Conservation (phyloP, 1,140 invertebrate genomes). For the Physella acuta region DNA sequence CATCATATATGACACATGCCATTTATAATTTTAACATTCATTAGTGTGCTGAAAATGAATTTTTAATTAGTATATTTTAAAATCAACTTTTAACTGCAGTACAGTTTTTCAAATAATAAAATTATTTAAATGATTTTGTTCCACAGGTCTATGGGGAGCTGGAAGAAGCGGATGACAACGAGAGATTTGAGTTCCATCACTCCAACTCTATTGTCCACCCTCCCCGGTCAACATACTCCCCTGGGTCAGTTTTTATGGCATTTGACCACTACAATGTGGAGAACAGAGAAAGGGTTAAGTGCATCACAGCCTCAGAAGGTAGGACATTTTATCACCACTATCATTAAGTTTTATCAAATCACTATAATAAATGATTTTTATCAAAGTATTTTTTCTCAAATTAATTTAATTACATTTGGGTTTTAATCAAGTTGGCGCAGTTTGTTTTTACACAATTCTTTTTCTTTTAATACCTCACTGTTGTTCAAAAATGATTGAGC, state of each 20-base stretch:
- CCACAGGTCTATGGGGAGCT: conserved; percentile 53
- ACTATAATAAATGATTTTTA: no score
- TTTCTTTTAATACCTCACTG: no score
- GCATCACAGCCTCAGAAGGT: conserved; percentile 86
- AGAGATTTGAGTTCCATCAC: conserved; percentile 86
- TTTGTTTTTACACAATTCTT: no score
- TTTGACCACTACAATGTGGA: conserved; percentile 98
- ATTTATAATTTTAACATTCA: not conserved
- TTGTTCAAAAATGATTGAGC: no score
- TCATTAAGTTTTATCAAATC: no score
- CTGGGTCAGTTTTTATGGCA: conserved; percentile 86
- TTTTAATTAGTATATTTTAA: not conserved
- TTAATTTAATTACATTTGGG: no score
- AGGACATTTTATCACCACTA: no score
- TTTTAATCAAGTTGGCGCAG: no score
- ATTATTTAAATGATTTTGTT: conserved; percentile 7
- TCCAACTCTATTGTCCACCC: conserved; percentile 89
- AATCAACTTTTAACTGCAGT: not conserved
- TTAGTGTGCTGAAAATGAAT: not conserved
- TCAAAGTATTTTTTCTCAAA: no score
- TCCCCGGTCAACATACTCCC: conserved; percentile 84
- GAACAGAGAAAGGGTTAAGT: conserved; percentile 90
- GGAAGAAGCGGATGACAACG: conserved; percentile 41
- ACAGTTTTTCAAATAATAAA: no score
- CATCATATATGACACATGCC: no score